Evolutionary conservation across 2,888 invertebrate species (phyloP).

Genomic region (Tetragnatha montana): DNA sequence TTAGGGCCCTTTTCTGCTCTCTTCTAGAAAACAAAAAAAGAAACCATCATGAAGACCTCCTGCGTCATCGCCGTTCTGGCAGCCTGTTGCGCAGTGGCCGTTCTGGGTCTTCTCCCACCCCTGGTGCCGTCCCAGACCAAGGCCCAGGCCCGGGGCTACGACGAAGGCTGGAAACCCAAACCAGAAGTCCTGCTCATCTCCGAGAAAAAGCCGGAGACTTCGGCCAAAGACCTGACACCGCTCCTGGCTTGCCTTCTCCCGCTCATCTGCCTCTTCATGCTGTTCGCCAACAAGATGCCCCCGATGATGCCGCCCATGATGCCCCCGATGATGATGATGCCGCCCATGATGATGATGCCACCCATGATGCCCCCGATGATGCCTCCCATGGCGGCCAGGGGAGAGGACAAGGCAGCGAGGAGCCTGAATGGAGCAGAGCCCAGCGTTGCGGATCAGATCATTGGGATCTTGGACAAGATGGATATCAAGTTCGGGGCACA

Average conservation of each 20-base stretch:
- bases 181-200: conserved; percentile 67
- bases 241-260: conserved; percentile 50
- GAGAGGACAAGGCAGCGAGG: conserved; percentile 29
- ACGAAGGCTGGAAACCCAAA: conserved; percentile 67
- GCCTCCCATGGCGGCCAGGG: conserved; percentile 62
- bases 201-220: conserved; percentile 55
- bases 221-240: conserved; percentile 59
- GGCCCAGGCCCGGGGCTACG: conserved; percentile 58
- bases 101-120: background rate
- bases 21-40: conserved; percentile 43
- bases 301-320: conserved; percentile 66
- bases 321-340: conserved; percentile 41
- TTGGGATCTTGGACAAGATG: conserved; percentile 53
- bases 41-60: background rate
- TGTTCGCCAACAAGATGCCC: conserved; percentile 60
- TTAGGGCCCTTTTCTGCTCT: conserved; percentile 58
- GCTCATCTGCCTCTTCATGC: conserved; percentile 55
- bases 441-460: conserved; percentile 55
- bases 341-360: conserved; percentile 55
- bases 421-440: conserved; percentile 3
- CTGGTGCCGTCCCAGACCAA: conserved; percentile 43
- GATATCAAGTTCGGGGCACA: conserved; percentile 20
- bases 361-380: conserved; percentile 69
- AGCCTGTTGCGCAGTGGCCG: too few species aligned
- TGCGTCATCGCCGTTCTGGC: too few species aligned